Base-by-base conservation (phyloP, 2,113 vertebrate genomes). In the Ptychochromis oligacanthus region DNA sequence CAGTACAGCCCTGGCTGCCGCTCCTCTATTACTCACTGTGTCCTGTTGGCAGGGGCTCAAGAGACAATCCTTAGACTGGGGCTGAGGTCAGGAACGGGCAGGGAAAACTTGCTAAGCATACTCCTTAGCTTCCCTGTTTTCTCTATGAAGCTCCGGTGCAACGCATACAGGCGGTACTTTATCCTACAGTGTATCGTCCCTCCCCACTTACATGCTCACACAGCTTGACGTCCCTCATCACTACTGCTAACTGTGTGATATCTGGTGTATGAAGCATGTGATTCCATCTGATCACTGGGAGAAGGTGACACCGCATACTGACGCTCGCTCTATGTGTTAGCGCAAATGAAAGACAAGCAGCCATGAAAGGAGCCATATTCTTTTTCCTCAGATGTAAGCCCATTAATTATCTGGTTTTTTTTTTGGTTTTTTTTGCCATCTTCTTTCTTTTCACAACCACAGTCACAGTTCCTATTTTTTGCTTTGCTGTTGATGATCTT, bases 1-100 rank as follows among this genome's bases (percentile, higher is more conserved):
- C 85, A 74, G 84, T 88, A 65, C 83, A 54, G 90, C 54, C 60
- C 65, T 79, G 81, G 84, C 87, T 80, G 84, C 82, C 4, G 31
- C 88, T 89, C 86, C 82, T 87, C 81, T 91, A 90, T 91, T 94
- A 90, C 88, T 93, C 91, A 90, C 87, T 84, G 77, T 86, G 85
- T 91, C 80, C 15, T 85, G 80, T 88, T 94, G 92, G 90, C 90
- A 86, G 62, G 10, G 38, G 75, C 87, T 85, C 86, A 88, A 80
- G 85, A 88, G 80, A 93, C 88, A 83, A 85, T 87, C 31, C 85
- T 91, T 85, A 86, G 89, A 89, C 89, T 85, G 81, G 72, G 85
- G 80, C 86, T 60, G 85, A 90, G 89, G 88, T 92, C 93, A 88
- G 82, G 80, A 94, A 88, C 85, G 61, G 89, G 92, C 77, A 80